Percentiles rank a stretch among this genome's conserved stretches.
Conservation (phyloP, 1,140 invertebrate genomes). For the Maconellicoccus hirsutus region DNA sequence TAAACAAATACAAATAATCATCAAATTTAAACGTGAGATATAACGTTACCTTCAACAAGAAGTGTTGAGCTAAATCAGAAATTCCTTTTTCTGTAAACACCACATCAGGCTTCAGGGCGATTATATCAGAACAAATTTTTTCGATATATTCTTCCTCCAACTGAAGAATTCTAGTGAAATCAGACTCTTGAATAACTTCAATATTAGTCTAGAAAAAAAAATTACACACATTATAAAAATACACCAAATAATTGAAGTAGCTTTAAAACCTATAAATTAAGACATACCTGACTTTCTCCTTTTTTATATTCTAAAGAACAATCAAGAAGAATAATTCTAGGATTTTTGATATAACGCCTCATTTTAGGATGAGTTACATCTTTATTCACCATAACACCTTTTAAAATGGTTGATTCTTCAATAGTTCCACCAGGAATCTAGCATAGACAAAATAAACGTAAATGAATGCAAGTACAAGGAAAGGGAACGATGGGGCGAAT, state of each 20-base stretch:
- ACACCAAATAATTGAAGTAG: too few species aligned
- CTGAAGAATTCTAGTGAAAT: conserved; percentile 86
- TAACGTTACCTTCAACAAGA: conserved; percentile 50
- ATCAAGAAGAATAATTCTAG: conserved; percentile 87
- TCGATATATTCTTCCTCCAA: conserved; percentile 92
- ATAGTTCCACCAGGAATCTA: conserved; percentile 86
- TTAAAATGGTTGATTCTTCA: conserved; percentile 88
- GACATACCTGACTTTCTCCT: conserved; percentile 70
- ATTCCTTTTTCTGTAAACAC: conserved; percentile 96
- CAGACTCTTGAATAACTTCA: conserved; percentile 88
- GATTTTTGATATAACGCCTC: conserved; percentile 88
- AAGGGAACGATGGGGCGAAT: background rate
- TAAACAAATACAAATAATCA: background rate
- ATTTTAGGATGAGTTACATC: conserved; percentile 98
- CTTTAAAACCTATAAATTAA: background rate
- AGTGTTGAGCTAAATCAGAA: conserved; percentile 83
- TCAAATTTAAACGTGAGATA: background rate
- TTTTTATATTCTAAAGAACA: conserved; percentile 98
- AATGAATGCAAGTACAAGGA: background rate
- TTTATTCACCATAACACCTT: conserved; percentile 97
- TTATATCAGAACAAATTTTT: conserved; percentile 86
- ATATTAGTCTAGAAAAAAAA: conserved; percentile 69
- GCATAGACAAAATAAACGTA: conserved; percentile 13
- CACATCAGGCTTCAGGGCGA: conserved; percentile 87
- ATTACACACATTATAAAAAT: too few species aligned